Evolutionary conservation across 1,140 invertebrate genomes (phyloP), one percentile per base, ranked within the genome.

Genomic region (Chymomyza costata): DNA sequence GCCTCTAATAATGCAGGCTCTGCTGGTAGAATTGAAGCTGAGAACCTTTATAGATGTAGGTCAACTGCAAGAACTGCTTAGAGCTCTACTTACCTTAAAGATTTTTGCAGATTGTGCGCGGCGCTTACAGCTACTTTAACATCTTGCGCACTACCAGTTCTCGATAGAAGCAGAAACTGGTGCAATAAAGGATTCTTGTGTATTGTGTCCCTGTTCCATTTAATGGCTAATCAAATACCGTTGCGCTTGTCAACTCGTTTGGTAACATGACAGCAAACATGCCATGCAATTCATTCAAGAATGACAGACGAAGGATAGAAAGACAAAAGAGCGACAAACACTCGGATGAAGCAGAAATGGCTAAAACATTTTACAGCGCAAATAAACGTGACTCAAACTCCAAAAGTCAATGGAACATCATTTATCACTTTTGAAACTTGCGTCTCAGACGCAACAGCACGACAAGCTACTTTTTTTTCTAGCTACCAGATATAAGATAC

Each of bases 241-340:
- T 65, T 52, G 43, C 53, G 65, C 52, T 58, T 76, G 70, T 76
- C 70, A 76, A 55, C 65, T 52, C 54, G 62, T 56, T 52, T 71
- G 57, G 66, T 67, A 66, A 76, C 71, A 76, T 78, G 71, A 78
- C 71, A 78, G 73, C 51, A 71, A 78, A 80, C 71, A 78, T 64
- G 73, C 66, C 67, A 63, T 59, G 73, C 73, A 64, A 76, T 76
- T 71, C 73, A 69, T 70, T 70, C 5, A 31, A 17, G 17, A 30
- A 15, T 13, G 28, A 45, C 15, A 17, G 6, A 34, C 10, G n/a
- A 41, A 6, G 17, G 11, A 14, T 25, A n/a, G 19, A 39, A 37
- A 46, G 43, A 54, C 46, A 51, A 38, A 41, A 21, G 47, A 64
- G 52, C 37, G n/a, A n/a, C n/a, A n/a, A n/a, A n/a, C n/a, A n/a